phyloP scores from a whole-genome alignment of 2,888 invertebrate species.

The Amiota mariae region DNA sequence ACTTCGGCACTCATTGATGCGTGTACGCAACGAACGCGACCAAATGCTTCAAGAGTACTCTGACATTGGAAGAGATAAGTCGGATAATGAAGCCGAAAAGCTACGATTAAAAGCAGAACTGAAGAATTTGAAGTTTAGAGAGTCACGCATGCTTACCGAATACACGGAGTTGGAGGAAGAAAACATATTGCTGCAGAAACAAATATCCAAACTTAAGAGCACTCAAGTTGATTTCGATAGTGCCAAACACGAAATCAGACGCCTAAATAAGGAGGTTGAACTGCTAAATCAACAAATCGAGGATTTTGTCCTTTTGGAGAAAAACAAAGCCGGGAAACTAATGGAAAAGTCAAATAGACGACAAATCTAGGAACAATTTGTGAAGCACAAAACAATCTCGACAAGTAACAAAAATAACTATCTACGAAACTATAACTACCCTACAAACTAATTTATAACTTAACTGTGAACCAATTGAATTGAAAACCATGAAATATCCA shows the following conservation, averaged over 20 bases:
- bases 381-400: constrained; percentile 86
- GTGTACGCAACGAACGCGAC: constrained; percentile 91
- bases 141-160: constrained; percentile 91
- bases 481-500: too few species aligned
- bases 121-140: constrained; percentile 91
- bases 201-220: constrained; percentile 92
- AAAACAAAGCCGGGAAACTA: constrained; percentile 95
- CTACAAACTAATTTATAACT: too few species aligned
- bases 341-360: constrained; percentile 77
- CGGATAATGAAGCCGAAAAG: constrained; percentile 86
- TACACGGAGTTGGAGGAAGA: constrained; percentile 98
- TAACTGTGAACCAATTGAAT: too few species aligned
- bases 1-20: constrained; percentile 89
- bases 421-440: constrained; percentile 77
- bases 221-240: constrained; percentile 98
- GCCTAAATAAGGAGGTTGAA: constrained; percentile 92
- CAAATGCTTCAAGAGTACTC: constrained; percentile 88
- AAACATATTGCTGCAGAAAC: constrained; percentile 97
- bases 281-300: constrained; percentile 91
- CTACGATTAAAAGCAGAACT: constrained; percentile 88
- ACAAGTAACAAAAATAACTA: constrained; percentile 88
- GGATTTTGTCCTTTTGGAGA: constrained; percentile 91
- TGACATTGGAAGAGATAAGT: constrained; percentile 88
- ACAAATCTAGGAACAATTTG: constrained; percentile 75
- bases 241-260: constrained; percentile 94